Conservation (phyloP, 2,797 vertebrate species). For the Uromys caudimaculatus region DNA sequence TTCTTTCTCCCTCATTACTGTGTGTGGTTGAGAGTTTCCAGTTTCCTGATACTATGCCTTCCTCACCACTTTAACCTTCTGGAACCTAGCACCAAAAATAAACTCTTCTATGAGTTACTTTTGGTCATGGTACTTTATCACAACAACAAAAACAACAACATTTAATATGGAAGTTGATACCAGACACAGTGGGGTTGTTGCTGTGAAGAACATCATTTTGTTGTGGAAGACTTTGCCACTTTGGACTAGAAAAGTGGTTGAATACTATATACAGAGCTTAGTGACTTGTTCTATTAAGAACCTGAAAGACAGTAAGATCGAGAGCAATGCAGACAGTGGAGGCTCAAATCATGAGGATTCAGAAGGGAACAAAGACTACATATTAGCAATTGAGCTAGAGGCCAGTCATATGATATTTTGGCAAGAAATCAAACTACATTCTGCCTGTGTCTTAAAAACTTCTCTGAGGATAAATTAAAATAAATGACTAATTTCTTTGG, state of each 20-base stretch:
- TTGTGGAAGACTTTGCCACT: neutral
- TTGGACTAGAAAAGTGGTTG: neutral
- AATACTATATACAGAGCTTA: neutral
- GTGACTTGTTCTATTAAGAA: neutral
- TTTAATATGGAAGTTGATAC: neutral
- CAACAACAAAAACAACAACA: neutral
- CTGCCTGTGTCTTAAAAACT: neutral
- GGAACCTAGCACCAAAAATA: neutral
- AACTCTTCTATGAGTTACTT: neutral
- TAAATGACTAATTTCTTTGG: neutral
- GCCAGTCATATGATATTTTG: neutral
- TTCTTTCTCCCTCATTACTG: neutral
- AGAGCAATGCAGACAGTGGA: neutral
- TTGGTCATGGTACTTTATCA: neutral
- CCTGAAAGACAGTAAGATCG: neutral
- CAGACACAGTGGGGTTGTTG: neutral
- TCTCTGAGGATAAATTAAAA: neutral
- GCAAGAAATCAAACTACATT: neutral
- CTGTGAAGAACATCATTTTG: neutral
- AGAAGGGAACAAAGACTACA: neutral
- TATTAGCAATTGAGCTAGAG: neutral
- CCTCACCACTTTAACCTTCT: neutral
- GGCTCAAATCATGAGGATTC: neutral
- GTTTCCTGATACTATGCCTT: neutral
- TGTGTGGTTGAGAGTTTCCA: neutral